Conservation (phyloP, 1,140 invertebrate species). For the Panagrolaimus sp. region DNA sequence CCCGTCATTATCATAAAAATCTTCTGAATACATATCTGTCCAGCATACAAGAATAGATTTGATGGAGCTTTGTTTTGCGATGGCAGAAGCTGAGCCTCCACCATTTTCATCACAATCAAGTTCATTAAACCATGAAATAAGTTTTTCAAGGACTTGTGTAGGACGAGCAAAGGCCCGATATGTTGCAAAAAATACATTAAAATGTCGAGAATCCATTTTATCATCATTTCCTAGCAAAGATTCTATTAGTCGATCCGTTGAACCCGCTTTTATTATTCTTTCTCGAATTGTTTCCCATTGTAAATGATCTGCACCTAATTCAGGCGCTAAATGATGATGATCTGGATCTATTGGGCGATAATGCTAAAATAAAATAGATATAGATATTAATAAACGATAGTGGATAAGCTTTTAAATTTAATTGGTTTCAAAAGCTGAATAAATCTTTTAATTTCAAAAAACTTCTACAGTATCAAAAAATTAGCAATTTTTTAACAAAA, state of each 20-base stretch:
- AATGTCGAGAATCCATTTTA: constrained; percentile 90
- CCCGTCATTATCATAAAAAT: constrained; percentile 84
- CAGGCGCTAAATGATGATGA: constrained; percentile 29
- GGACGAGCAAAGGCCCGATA: constrained; percentile 79
- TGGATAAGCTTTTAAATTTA: too few relatives aligned
- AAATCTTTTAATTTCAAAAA: too few relatives aligned
- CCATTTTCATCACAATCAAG: constrained; percentile 36
- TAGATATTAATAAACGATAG: too few relatives aligned
- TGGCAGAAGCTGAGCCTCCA: constrained; percentile 23
- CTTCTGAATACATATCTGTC: constrained; percentile 91
- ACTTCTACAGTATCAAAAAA: too few relatives aligned
- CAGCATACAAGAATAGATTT: constrained; percentile 77
- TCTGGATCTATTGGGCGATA: constrained; percentile 56
- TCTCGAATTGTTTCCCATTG: constrained; percentile 99
- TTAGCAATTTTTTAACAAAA: too few relatives aligned
- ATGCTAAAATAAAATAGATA: constrained; percentile 38
- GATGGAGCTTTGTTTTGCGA: constrained; percentile 64
- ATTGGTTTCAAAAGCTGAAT: too few relatives aligned
- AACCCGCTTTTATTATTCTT: constrained; percentile 89
- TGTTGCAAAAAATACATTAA: constrained; percentile 91
- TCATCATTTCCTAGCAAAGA: constrained; percentile 67
- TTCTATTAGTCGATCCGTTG: constrained; percentile 76
- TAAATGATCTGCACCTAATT: constrained; percentile 73
- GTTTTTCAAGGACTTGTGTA: constrained; percentile 72
- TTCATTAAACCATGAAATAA: constrained; percentile 72